Conservation (phyloP, 1,140 invertebrate species). For the Philotrypesis tridentata region DNA sequence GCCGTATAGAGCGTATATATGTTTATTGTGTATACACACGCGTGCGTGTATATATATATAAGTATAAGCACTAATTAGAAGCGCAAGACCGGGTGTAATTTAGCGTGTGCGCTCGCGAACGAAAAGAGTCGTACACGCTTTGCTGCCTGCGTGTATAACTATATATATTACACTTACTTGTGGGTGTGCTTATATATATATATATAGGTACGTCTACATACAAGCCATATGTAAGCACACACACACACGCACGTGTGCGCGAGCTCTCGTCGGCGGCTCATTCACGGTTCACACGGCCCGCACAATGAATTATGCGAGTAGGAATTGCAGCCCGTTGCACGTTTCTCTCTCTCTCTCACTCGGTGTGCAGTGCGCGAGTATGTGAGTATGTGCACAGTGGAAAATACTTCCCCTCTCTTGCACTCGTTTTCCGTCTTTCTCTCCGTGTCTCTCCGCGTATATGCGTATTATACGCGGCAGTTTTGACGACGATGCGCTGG, state of each 20-base stretch:
- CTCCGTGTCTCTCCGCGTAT: not conserved
- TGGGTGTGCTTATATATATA: not conserved
- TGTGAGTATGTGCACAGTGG: not conserved
- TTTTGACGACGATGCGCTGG: not conserved
- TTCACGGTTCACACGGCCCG: constrained; percentile 34
- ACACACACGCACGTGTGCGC: not conserved
- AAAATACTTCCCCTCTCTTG: not conserved
- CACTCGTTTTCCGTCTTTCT: not conserved
- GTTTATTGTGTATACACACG: too few relatives aligned
- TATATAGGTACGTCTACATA: not conserved
- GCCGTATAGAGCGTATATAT: too few relatives aligned
- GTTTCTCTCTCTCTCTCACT: not conserved
- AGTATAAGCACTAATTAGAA: constrained; percentile 35
- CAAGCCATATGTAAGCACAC: too few relatives aligned
- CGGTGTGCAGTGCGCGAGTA: not conserved
- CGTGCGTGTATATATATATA: not conserved
- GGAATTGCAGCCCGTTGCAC: constrained; percentile 37
- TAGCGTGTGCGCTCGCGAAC: not conserved
- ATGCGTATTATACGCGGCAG: too few relatives aligned
- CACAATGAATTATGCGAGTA: constrained; percentile 43
- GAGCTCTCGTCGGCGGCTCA: not conserved
- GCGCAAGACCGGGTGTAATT: constrained; percentile 36
- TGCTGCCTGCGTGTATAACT: too few relatives aligned
- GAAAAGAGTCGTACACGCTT: not conserved
- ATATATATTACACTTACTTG: too few relatives aligned